Conservation (phyloP, 2,888 invertebrate species). For the Drosophila buzzatii region DNA sequence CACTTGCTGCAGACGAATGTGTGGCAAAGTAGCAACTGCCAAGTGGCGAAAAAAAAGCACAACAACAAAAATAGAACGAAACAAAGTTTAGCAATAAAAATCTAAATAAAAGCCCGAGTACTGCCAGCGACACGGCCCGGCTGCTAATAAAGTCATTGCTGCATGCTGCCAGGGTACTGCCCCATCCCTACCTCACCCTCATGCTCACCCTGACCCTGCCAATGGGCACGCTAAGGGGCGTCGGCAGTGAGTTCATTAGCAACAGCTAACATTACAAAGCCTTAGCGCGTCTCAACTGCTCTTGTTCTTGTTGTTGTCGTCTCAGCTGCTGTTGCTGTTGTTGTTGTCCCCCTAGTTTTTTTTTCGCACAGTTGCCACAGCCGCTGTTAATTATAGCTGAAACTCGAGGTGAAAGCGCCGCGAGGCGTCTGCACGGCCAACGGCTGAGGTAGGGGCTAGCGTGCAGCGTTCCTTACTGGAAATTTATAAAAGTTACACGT, state of each 20-base stretch:
- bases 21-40: conserved; percentile 37
- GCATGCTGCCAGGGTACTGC: conserved; percentile 52
- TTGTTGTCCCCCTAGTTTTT: conserved; percentile 38
- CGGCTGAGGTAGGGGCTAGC: conserved; percentile 6
- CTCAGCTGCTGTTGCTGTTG: conserved; percentile 14
- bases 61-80: conserved; percentile 51
- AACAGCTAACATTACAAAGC: conserved; percentile 66
- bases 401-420: conserved; percentile 46
- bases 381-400: conserved; percentile 71
- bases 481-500: conserved; percentile 82
- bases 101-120: conserved; percentile 67
- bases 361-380: conserved; percentile 51
- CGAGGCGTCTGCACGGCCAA: conserved; percentile 28
- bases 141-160: conserved; percentile 76
- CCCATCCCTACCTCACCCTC: conserved; percentile 1
- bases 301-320: conserved; percentile 12
- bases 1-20: conserved; percentile 34
- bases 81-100: conserved; percentile 79
- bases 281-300: conserved; percentile 20
- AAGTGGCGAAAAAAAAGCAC: conserved; percentile 21
- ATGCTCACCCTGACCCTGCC: conserved; percentile 9
- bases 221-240: conserved; percentile 54
- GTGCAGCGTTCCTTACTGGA: conserved; percentile 45
- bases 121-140: conserved; percentile 36
- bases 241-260: conserved; percentile 54